Evolutionary conservation across 2,888 invertebrate species (phyloP).

Genomic region (Heliconius charithonia): DNA sequence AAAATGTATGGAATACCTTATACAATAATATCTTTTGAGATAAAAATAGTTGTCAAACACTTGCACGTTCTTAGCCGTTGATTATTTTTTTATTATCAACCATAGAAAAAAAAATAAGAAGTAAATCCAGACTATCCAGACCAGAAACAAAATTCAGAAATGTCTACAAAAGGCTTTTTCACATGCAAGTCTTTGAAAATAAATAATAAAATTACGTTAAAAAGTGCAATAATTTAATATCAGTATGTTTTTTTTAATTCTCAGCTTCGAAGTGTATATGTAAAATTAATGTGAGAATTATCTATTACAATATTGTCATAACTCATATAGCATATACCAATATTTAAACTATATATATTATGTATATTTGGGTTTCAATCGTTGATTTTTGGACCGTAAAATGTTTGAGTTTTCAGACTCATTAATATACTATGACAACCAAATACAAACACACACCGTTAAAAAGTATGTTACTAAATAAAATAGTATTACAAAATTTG

Average conservation of each 20-base stretch:
- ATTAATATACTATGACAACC: not conserved
- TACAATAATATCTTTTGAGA: not conserved
- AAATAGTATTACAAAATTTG: not conserved
- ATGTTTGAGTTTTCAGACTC: not conserved
- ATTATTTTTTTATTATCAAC: not conserved
- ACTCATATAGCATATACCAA: not conserved
- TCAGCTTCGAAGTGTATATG: not conserved
- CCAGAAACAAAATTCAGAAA: not conserved
- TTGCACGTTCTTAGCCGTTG: not conserved
- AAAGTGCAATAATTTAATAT: not conserved
- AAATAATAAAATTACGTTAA: not conserved
- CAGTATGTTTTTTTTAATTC: not conserved
- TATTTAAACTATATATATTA: not conserved
- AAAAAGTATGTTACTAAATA: not conserved
- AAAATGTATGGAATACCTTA: constrained; percentile 4
- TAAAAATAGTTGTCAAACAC: not conserved
- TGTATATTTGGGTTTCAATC: not conserved
- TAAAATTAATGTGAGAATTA: not conserved
- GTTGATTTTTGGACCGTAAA: not conserved
- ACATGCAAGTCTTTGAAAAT: not conserved
- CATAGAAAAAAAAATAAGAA: not conserved
- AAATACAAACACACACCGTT: not conserved
- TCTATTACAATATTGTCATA: not conserved
- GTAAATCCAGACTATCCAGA: too few species aligned
- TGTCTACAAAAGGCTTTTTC: not conserved